Conservation (phyloP, 2,113 vertebrate genomes). For the Pyxicephalus adspersus region DNA sequence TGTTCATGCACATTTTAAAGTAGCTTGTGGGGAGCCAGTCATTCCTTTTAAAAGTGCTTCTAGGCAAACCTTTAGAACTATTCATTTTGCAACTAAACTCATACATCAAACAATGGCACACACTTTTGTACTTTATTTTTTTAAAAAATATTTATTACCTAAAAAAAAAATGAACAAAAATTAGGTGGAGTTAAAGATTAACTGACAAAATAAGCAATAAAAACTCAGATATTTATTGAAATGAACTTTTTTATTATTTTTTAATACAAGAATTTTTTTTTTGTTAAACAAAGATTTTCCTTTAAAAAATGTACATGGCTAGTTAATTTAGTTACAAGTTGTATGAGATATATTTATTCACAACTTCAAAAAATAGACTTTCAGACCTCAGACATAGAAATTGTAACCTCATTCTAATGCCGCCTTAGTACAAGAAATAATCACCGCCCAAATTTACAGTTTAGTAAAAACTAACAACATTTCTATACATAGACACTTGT, state of each 20-base stretch:
- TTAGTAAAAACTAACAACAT: slow-evolving; percentile 65
- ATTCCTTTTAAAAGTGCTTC: too few species aligned
- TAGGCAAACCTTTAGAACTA: too few species aligned
- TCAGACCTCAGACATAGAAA: slow-evolving; percentile 72
- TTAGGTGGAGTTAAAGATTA: too few species aligned
- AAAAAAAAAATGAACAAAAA: too few species aligned
- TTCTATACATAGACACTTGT: slow-evolving; percentile 63
- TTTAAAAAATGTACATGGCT: slow-evolving; percentile 73
- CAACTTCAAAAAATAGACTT: slow-evolving; percentile 72
- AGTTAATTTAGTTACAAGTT: slow-evolving; percentile 66
- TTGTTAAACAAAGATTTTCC: slow-evolving; percentile 74
- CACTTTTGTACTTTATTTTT: too few species aligned
- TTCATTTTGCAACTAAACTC: too few species aligned
- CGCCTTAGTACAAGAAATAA: slow-evolving; percentile 68
- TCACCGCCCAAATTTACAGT: slow-evolving; percentile 66
- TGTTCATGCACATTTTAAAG: too few species aligned
- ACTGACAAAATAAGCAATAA: not conserved
- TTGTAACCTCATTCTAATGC: slow-evolving; percentile 68
- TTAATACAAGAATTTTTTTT: slow-evolving; percentile 76
- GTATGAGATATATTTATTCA: slow-evolving; percentile 68
- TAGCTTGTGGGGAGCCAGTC: too few species aligned
- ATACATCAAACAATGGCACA: too few species aligned
- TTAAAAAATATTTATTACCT: too few species aligned
- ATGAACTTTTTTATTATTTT: slow-evolving; percentile 77
- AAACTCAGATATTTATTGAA: slow-evolving; percentile 70